Evolutionary conservation across 1,140 invertebrate genomes (phyloP).

Genomic region (Mamestra configurata): DNA sequence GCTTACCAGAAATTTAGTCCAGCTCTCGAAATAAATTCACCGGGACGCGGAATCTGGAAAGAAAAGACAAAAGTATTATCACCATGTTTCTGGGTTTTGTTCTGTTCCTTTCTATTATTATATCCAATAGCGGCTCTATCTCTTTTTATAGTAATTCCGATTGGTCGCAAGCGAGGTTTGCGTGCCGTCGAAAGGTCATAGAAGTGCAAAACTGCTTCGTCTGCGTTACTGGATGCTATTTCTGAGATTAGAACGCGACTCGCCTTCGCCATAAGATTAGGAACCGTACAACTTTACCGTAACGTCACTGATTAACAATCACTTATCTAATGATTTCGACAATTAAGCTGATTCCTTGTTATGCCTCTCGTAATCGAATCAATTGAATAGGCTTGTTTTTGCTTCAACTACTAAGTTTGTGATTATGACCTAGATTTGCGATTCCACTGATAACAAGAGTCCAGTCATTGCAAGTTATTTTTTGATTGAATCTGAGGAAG

Average conservation of each 20-base stretch:
- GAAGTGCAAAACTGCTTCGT: slow-evolving; percentile 46
- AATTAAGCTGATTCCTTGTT: slow-evolving; percentile 2
- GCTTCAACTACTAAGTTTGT: neutral
- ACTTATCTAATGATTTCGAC: slow-evolving; percentile 13
- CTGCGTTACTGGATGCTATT: slow-evolving; percentile 41
- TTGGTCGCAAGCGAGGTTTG: slow-evolving; percentile 45
- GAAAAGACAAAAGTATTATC: slow-evolving; percentile 33
- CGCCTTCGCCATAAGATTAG: slow-evolving; percentile 18
- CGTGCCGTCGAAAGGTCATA: slow-evolving; percentile 52
- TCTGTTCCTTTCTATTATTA: slow-evolving; percentile 14
- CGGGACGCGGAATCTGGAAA: slow-evolving; percentile 56
- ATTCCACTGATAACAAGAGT: neutral
- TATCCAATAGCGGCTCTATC: slow-evolving; percentile 33
- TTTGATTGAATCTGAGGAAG: slow-evolving; percentile 13
- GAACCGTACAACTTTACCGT: slow-evolving; percentile 25
- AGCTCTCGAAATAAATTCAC: slow-evolving; percentile 52
- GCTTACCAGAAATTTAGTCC: slow-evolving; percentile 60
- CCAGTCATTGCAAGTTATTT: neutral
- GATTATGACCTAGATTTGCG: slow-evolving; percentile 2
- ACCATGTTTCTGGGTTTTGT: slow-evolving; percentile 7
- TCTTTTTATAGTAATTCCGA: slow-evolving; percentile 45
- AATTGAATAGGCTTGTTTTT: neutral
- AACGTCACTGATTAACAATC: slow-evolving; percentile 8
- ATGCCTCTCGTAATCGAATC: neutral
- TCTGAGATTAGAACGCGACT: slow-evolving; percentile 38